These are phyloP conservation scores for Megastigmus dorsalis DNA, from an alignment of 2,888 invertebrate genomes.

Conservation along the genomic window DNA sequence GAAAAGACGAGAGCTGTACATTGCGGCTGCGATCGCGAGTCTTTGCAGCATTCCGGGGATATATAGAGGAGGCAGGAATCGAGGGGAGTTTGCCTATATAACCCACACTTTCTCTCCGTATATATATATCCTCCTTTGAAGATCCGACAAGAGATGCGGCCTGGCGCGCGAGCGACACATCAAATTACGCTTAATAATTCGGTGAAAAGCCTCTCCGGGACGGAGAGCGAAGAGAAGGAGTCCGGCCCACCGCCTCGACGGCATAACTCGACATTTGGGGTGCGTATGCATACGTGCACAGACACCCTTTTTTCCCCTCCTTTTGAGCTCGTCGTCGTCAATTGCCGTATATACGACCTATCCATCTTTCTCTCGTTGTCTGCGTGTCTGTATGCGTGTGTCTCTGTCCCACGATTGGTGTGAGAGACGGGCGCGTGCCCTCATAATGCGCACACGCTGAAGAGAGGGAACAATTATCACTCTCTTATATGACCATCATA, in stretches of 20 bases:
- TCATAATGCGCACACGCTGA: conserved; percentile 16
- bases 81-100: too few species aligned
- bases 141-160: too few species aligned
- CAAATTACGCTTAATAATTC: conserved; percentile 49
- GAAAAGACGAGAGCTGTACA: too few species aligned
- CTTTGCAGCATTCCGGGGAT: too few species aligned
- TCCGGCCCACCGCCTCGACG: too few species aligned
- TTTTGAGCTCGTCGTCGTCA: neutral
- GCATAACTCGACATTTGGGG: neutral
- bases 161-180: conserved; percentile 15
- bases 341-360: neutral
- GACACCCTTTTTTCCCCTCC: conserved; percentile 1
- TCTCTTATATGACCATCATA: conserved; percentile 4
- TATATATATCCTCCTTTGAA: too few species aligned
- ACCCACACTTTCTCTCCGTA: too few species aligned
- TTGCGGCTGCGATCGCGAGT: too few species aligned
- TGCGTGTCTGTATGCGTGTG: neutral
- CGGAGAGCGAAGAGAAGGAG: too few species aligned
- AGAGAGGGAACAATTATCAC: conserved; percentile 42
- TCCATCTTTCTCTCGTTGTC: neutral
- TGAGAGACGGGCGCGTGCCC: conserved; percentile 37
- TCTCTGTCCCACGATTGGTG: conserved; percentile 13
- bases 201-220: conserved; percentile 37
- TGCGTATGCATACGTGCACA: neutral
- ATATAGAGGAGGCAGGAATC: too few species aligned